Conservation (phyloP, 2,113 vertebrate genomes). For the Clarias gariepinus region DNA sequence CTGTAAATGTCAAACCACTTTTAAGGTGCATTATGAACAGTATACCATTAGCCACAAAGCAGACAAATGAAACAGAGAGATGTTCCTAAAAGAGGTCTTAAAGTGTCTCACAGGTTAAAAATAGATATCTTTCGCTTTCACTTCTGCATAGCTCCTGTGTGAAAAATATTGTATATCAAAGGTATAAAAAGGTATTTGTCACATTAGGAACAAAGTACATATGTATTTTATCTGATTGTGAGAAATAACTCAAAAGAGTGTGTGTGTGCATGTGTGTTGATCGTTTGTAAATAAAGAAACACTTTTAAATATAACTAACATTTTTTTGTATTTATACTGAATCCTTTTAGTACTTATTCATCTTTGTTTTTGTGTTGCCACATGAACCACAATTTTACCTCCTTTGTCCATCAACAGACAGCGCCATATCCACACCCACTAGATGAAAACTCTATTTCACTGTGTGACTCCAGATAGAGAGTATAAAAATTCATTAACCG, state of each 20-base stretch:
- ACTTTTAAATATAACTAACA: neutral
- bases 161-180: neutral
- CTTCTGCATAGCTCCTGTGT: neutral
- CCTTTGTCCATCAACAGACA: neutral
- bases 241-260: neutral
- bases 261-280: neutral
- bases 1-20: neutral
- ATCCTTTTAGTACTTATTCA: neutral
- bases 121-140: neutral
- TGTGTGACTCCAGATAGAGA: neutral
- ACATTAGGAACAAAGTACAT: neutral
- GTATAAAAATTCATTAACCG: neutral
- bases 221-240: neutral
- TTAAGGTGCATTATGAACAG: neutral
- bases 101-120: neutral
- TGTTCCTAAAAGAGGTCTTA: neutral
- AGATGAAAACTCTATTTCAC: neutral
- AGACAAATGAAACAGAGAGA: neutral
- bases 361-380: neutral
- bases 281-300: neutral
- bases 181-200: neutral
- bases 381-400: neutral
- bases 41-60: too few species aligned
- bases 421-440: neutral
- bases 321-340: neutral